These are phyloP conservation scores for Ceuthmochares aereus DNA, from an alignment of 2,113 vertebrate genomes.

Conservation along the genomic window DNA sequence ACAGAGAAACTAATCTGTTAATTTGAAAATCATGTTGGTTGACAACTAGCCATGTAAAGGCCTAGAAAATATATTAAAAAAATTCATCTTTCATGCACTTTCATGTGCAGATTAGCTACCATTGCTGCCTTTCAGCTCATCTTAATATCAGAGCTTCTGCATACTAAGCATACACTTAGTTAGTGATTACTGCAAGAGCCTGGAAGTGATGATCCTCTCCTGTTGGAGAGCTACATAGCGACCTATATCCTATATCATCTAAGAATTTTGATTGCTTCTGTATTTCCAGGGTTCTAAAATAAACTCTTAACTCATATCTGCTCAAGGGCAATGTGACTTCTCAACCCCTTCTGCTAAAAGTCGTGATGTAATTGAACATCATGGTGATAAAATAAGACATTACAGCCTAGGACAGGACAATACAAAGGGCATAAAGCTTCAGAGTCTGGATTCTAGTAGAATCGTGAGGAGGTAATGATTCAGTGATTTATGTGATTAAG, in stretches of 20 bases:
- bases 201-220: neutral
- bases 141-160: neutral
- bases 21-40: neutral
- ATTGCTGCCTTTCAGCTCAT: neutral
- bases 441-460: neutral
- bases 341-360: neutral
- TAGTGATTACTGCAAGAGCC: neutral
- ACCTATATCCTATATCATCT: neutral
- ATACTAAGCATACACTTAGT: neutral
- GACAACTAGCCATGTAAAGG: neutral
- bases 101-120: neutral
- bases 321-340: neutral
- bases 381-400: neutral
- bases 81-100: neutral
- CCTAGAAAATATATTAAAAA: neutral
- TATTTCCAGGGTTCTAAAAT: neutral
- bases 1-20: neutral
- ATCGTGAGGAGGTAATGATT: neutral
- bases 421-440: neutral
- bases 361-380: neutral
- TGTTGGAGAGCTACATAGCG: neutral
- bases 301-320: neutral
- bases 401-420: neutral
- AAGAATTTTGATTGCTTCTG: neutral
- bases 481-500: neutral